Conservation (phyloP, 37 sponge, comb jelly and placozoan species). For the Eunapius fragilis region DNA sequence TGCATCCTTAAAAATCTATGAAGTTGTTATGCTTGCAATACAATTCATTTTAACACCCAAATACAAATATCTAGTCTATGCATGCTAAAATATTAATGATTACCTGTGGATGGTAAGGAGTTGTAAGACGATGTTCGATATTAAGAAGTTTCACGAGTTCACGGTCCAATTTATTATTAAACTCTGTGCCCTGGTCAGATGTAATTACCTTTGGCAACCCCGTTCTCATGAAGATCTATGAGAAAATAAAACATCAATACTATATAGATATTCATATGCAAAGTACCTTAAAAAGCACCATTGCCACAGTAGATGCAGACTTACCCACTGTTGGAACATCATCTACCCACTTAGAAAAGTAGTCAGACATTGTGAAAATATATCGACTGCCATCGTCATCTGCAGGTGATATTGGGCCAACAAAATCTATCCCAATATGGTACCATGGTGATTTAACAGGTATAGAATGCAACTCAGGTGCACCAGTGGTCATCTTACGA, state of each 20-base stretch:
- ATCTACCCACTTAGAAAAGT: constrained; percentile 76
- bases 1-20: background rate
- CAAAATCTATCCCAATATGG: constrained; percentile 68
- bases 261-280: too few species aligned
- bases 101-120: constrained; percentile 75
- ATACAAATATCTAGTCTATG: background rate
- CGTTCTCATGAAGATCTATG: constrained; percentile 70
- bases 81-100: background rate
- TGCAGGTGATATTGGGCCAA: constrained; percentile 47
- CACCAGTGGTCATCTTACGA: constrained; percentile 39
- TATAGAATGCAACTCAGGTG: constrained; percentile 56
- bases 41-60: background rate
- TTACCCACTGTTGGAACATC: constrained; percentile 47
- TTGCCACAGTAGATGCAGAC: constrained; percentile 45
- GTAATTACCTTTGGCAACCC: constrained; percentile 55
- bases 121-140: constrained; percentile 40
- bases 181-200: constrained; percentile 61
- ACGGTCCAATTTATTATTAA: constrained; percentile 49
- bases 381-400: constrained; percentile 32
- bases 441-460: constrained; percentile 63
- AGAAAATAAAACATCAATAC: background rate
- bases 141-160: constrained; percentile 21
- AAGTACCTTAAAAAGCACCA: constrained; percentile 51
- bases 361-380: constrained; percentile 69
- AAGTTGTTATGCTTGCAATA: background rate